Base-by-base conservation (phyloP, 1,140 invertebrate species). In the Centruroides sculpturatus region DNA sequence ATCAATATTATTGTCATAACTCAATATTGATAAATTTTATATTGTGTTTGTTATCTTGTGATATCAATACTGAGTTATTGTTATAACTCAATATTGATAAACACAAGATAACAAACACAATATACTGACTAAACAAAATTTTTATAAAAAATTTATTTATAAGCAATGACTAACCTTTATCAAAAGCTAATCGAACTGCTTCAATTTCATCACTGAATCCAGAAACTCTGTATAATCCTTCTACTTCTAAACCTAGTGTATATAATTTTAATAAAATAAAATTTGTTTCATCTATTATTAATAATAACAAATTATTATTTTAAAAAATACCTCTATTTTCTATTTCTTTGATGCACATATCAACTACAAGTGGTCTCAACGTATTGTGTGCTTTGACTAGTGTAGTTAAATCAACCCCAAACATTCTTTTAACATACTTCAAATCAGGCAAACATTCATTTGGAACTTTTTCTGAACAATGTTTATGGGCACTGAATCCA, bases 121-220 rank as follows among this genome's bases (percentile, higher is more conserved):
- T 23, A 23, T 23, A 23, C 0, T 23, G 23, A 23, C 23, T 23
- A 23, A 23, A 23, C 23, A 23, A 23, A 23, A 23, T 23, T 23
- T 23, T 23, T 23, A 23, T 23, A 23, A 23, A 23, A 23, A 23
- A 23, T 23, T 23, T 23, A 23, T 23, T 23, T 23, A 23, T 23
- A 23, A 23, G 23, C 23, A 23, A 23, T 23, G 23, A 23, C 23
- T 41, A 41, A 85, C 85, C 85, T 80, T 81, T 84, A 75, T 92
- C 89, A 69, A 92, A 82, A 4, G 85, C 82, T 75, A 88, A 77
- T 73, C 87, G 86, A 5, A 91, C 78, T 0, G 83, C 80, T 70
- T 92, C 89, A 68, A 92, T 87, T 70, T 90, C 86, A 73, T 92
- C 88, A 64, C 85, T 84, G 71, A 89, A 89, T 3, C 90, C 91